Base-by-base conservation (phyloP, 1,140 invertebrate genomes). In the Leguminivora glycinivorella region DNA sequence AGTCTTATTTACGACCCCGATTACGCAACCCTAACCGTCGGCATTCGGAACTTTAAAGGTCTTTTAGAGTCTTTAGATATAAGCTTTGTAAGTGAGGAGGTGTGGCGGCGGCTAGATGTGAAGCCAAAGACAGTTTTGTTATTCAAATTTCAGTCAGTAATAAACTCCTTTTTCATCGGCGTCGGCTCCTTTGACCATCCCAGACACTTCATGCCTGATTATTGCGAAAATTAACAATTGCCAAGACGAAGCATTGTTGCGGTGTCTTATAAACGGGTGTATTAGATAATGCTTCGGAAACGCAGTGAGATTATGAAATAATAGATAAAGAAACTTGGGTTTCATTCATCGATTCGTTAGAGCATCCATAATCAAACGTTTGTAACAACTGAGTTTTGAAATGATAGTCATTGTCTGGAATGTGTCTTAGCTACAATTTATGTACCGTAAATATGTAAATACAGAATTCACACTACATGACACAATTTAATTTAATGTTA, bases 91-190 rank as follows among this genome's bases (percentile, higher is more conserved):
- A 26, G 58, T 29, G 58, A 63, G 22, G 58, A 63, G 58, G 24
- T 17, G 58, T 29, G 58, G 24, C 58, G 26, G 14, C 26, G 58
- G 58, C 58, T 29, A 63, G 25, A 63, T 63, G 25, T 31, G 58
- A 63, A 22, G 58, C 5, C 58, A 4, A 29, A 22, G 56, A 60
- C 25, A 29, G 25, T 63, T 70, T 70, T 70, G 56, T 70, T 70
- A 70, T 70, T 70, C 40, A 70, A 70, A 70, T 70, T 40, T 66
- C 60, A 47, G 26, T 17, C 52, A 58, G 68, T 25, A 70, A 29
- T 60, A 70, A 70, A 70, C 56, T 70, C 56, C 24, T 58, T 60
- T 63, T 70, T 58, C 40, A 63, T 40, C 25, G 14, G 52, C 12
- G 12, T 24, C 40, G 31, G 31, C 56, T 31, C 4, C 10, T 43